Base-by-base conservation (phyloP, 92 coral and sea anemone species). In the Pocillopora grandis region DNA sequence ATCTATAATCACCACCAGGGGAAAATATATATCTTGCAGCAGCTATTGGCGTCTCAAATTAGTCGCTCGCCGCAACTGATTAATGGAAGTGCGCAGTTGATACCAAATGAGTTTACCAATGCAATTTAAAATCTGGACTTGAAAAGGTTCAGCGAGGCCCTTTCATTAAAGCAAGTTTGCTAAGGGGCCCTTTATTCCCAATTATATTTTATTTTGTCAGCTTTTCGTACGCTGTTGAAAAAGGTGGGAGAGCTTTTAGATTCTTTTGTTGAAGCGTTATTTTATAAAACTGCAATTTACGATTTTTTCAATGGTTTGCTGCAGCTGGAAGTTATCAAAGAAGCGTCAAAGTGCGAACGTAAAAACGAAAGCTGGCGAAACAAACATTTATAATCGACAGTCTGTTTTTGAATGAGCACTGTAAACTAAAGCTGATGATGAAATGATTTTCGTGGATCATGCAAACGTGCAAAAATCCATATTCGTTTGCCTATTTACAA, bases 311-410 rank as follows among this genome's bases (percentile, higher is more conserved):
- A 72, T 42, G 12, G 18, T 27, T 27, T 12, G n/a, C n/a, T 33
- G 80, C 80, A 76, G 69, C 68, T 76, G 69, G 19, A 58, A 60
- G 19, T 31, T 3, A 70, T 42, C 52, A 15, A 18, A 76, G 19
- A 56, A 13, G 80, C 20, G 55, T 67, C 27, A 56, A 76, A 76
- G 56, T 6, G 42, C 49, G 52, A 3, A 42, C 52, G 52, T 42
- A 33, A 76, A 37, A 70, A 35, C 18, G 57, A 76, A 76, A 76
- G 27, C 58, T 31, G 18, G 68, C n/a, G 52, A 36, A 61, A 33
- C 69, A 76, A 76, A 60, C 67, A 76, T 58, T 17, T 59, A 76
- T 76, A 76, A 76, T 76, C 60, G 60, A 60, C 23, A 58, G 68
- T 76, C 80, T 21, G 52, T 75, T 68, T 33, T 33, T 15, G 57